These are phyloP conservation scores for Bombyx mori DNA, from an alignment of 1,140 invertebrate genomes.

Conservation along the genomic window DNA sequence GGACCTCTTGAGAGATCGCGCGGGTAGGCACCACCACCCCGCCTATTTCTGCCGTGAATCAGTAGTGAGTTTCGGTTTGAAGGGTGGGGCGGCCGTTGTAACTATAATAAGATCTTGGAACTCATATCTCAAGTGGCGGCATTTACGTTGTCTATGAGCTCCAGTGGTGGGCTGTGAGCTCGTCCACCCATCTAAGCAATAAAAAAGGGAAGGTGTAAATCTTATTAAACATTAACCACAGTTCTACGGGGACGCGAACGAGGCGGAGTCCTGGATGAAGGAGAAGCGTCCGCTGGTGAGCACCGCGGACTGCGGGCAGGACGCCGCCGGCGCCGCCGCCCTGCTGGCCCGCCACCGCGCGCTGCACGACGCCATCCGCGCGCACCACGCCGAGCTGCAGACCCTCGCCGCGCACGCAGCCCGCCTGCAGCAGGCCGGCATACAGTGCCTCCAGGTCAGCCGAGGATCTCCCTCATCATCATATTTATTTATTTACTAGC, in stretches of 20 bases:
- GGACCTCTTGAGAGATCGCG: too few species aligned
- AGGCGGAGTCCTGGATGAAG: conserved; percentile 97
- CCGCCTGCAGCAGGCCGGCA: conserved; percentile 83
- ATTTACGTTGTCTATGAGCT: too few species aligned
- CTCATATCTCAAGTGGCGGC: too few species aligned
- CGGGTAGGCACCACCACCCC: too few species aligned
- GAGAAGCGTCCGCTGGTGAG: conserved; percentile 91
- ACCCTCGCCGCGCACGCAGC: conserved; percentile 89
- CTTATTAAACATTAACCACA: conserved; percentile 43
- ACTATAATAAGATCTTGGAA: too few species aligned
- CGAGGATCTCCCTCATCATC: background rate
- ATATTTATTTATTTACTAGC: background rate
- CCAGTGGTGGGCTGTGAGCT: too few species aligned
- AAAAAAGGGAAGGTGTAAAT: too few species aligned
- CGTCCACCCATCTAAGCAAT: too few species aligned
- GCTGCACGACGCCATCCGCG: conserved; percentile 91
- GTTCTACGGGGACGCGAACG: conserved; percentile 97
- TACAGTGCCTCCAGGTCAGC: conserved; percentile 78
- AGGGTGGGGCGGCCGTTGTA: too few species aligned
- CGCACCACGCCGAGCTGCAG: conserved; percentile 91
- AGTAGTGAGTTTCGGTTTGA: too few species aligned
- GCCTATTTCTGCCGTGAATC: too few species aligned
- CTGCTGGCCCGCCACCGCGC: conserved; percentile 88
- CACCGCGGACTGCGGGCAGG: conserved; percentile 90
- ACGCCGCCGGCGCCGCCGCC: conserved; percentile 91